Base-by-base conservation (phyloP, 1,140 invertebrate genomes). In the Odontomachus brunneus region DNA sequence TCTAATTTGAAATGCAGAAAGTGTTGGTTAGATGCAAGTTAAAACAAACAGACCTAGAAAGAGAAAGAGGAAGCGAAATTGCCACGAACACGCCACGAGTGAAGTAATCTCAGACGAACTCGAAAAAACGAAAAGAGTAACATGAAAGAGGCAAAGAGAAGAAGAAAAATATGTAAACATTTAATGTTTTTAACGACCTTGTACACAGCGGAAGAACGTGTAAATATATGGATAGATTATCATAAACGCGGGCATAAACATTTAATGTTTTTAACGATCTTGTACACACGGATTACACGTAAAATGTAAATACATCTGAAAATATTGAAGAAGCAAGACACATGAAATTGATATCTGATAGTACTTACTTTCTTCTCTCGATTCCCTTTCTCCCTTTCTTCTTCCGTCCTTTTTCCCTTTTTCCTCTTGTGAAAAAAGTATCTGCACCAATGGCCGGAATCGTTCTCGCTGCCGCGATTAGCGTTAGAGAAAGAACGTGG, bases 251-350 rank as follows among this genome's bases (percentile, higher is more conserved):
- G 91, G 90, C 90, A 93, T 92, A 91, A 92, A 92, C 92, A 92
- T 93, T 93, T 92, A 92, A 93, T 92, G 91, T 93, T 93, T 93
- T 93, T 93, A 93, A 93, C 90, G 90, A 93, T 92, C 92, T 93
- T 93, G 92, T 93, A 93, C 92, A 93, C 92, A 93, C 84, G 88
- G 89, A 92, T 83, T 92, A 93, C 89, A 92, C 89, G 87, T 92
- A 92, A 93, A 71, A 90, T 93, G 93, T 93, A 93, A 93, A 93
- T 93, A 93, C 89, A 93, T 93, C 90, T 89, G 92, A 89, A 90
- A 91, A 91, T 91, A 93, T 89, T 88, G 85, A 44, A 44, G 90
- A 93, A 91, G 88, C 85, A 85, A 88, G 82, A 88, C n/a, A 84
- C 60, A 71, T 73, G 71, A 44, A 11, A 44, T 44, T 85, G 62